Percentiles rank a stretch among this genome's conserved stretches.
Conservation (phyloP, 2,888 invertebrate genomes). For the Acanthosepion lycidas region DNA sequence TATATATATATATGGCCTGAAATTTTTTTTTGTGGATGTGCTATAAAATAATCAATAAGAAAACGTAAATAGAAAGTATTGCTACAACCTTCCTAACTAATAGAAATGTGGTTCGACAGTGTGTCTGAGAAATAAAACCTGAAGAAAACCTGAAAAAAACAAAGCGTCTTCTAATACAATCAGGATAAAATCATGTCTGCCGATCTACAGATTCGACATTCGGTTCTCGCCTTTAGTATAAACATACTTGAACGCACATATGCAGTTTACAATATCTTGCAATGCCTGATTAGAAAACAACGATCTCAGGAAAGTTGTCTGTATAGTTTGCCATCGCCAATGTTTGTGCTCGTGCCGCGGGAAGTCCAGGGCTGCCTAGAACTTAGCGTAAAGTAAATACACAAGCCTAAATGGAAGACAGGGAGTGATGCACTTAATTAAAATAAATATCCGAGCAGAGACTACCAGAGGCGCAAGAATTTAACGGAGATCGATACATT, state of each 20-base stretch:
- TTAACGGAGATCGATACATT: not conserved
- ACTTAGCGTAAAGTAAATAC: not conserved
- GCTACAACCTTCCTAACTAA: not conserved
- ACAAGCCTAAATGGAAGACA: not conserved
- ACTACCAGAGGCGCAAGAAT: not conserved
- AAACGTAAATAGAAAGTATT: too few species aligned
- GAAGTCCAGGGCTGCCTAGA: not conserved
- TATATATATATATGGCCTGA: too few species aligned
- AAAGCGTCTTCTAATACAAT: not conserved
- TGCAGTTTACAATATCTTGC: not conserved
- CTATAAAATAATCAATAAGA: too few species aligned
- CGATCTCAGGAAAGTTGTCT: not conserved
- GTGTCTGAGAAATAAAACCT: not conserved
- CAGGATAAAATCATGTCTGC: not conserved
- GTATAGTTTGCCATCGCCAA: not conserved
- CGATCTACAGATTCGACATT: not conserved
- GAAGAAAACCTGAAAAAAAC: too few species aligned
- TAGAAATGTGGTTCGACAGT: not conserved
- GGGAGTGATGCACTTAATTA: not conserved
- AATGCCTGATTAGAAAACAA: not conserved
- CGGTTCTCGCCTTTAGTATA: not conserved
- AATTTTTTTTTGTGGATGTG: too few species aligned
- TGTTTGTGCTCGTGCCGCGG: constrained; percentile 9
- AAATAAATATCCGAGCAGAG: not conserved
- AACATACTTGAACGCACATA: not conserved